Base-by-base conservation (phyloP, 2,888 invertebrate species). In the Harpagoxenus sublaevis region DNA sequence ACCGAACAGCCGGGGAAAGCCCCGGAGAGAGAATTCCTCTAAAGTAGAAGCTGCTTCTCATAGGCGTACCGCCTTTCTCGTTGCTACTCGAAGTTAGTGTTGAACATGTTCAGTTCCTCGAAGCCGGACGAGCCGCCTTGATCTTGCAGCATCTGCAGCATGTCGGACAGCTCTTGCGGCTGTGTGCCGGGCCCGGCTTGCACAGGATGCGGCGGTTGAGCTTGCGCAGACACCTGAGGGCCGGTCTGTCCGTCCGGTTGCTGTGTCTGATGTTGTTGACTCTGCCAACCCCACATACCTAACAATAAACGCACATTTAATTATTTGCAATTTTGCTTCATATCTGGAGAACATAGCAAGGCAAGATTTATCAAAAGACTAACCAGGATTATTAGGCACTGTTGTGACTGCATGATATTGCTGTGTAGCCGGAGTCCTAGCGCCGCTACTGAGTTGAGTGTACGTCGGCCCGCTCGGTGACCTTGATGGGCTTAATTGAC, bases 51-150 rank as follows among this genome's bases (percentile, higher is more conserved):
- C 78, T 78, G 78, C 68, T 84, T 77, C 12, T 81, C 84, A 77
- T 31, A 77, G 66, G 60, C 60, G 39, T 82, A 60, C 51, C 74
- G 84, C n/a, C 71, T 88, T 85, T 62, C 71, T 87, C 84, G 81
- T 87, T 86, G 90, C 91, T 91, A 91, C 95, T 97, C 97, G 93
- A 97, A 97, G 91, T 96, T 97, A 91, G 98, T 97, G 94, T 97
- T 98, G 95, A 98, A 98, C 98, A 98, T 98, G 94, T 97, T 98
- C 92, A 98, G 96, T 95, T 98, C 98, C 95, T 98, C 98, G 95
- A 98, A 98, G 45, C 98, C 97, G 84, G 98, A 96, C 57, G 97
- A 96, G 74, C 97, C 97, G 92, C 97, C 97, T 94, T 98, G 98
- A 95, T 98, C 98, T 84, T 96, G 96, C 83, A 99, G 96, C 97